phyloP scores from a whole-genome alignment of 2,113 vertebrate genomes.

The Lathamus discolor region DNA sequence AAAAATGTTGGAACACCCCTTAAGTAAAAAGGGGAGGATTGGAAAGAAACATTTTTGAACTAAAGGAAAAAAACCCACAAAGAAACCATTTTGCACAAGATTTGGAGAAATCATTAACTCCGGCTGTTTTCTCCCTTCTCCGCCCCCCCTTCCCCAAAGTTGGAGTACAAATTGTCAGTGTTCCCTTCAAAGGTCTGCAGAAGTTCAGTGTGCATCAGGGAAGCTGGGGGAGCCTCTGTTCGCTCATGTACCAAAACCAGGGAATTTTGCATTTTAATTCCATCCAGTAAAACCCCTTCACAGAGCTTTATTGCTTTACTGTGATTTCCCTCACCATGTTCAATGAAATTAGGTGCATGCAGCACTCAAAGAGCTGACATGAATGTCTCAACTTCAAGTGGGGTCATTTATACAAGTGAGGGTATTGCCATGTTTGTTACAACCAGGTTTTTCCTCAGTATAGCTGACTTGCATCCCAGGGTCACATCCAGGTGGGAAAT shows the following conservation, averaged over 20 bases:
- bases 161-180: conserved; percentile 33
- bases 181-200: background rate
- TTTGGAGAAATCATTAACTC: conserved; percentile 50
- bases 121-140: background rate
- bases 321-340: background rate
- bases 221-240: background rate
- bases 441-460: background rate
- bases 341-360: background rate
- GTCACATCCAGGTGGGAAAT: background rate
- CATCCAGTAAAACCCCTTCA: background rate
- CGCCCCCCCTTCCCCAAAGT: background rate
- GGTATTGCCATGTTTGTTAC: background rate
- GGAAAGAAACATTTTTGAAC: background rate
- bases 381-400: background rate
- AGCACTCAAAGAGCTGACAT: background rate
- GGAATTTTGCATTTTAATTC: background rate
- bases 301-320: background rate
- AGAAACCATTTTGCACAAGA: conserved; percentile 35
- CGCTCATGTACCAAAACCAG: background rate
- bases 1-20: background rate
- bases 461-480: background rate
- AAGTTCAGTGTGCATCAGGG: background rate
- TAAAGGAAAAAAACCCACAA: background rate
- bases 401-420: background rate
- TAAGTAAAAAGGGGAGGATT: background rate